phyloP scores from a whole-genome alignment of 2,113 vertebrate species.

The Poecile atricapillus region DNA sequence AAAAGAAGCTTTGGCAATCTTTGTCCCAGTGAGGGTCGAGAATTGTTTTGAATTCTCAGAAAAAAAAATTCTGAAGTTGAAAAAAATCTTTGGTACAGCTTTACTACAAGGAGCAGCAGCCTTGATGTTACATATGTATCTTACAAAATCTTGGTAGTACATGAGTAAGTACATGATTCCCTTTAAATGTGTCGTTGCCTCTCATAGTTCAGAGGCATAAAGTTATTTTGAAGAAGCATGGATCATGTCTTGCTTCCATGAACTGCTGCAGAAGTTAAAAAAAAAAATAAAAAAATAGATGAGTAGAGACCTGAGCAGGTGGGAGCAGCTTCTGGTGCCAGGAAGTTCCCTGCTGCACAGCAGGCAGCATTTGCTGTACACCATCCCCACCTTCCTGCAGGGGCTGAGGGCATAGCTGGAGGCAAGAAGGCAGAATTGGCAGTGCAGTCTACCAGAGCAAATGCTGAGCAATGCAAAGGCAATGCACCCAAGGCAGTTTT shows the following conservation, averaged over 20 bases:
- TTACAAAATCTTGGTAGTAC: neutral
- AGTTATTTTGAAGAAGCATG: neutral
- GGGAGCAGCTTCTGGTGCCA: neutral
- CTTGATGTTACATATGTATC: neutral
- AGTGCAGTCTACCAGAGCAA: conserved; percentile 12
- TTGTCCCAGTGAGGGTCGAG: neutral
- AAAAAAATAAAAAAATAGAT: neutral
- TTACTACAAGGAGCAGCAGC: neutral
- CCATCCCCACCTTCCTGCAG: accelerated
- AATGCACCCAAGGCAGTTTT: neutral
- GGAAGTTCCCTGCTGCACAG: neutral
- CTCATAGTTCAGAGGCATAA: neutral
- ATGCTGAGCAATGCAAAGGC: conserved; percentile 1
- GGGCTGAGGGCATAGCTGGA: conserved; percentile 31
- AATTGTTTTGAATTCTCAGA: neutral
- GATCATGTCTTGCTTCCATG: neutral
- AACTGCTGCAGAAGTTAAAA: neutral
- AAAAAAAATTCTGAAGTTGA: neutral
- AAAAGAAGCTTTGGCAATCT: neutral
- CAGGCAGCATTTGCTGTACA: accelerated
- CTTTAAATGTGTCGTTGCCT: neutral
- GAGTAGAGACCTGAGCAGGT: neutral
- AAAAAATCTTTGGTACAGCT: neutral
- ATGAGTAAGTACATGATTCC: neutral
- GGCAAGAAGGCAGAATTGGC: neutral